Conservation (phyloP, 53 echinoderm and acorn worm species). For the Paracentrotus lividus region DNA sequence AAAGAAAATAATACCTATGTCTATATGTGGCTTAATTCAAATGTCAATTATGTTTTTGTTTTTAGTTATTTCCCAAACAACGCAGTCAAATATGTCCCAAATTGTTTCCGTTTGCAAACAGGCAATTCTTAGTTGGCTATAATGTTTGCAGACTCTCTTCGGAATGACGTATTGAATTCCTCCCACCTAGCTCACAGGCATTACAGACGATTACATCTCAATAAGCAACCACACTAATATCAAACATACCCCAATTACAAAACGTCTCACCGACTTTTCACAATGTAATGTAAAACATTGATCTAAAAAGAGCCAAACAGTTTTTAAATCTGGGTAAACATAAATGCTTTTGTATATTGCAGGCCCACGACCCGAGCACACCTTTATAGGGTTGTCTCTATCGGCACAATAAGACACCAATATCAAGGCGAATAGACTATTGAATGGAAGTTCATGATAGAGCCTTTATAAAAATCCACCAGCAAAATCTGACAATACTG, state of each 20-base stretch:
- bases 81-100: not conserved
- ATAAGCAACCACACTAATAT: conserved; percentile 5
- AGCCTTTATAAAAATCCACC: not conserved
- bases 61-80: not conserved
- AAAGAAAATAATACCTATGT: conserved; percentile 1
- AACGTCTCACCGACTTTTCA: conserved; percentile 6
- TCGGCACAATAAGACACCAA: not conserved
- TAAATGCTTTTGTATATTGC: not conserved
- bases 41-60: not conserved
- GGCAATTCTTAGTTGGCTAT: not conserved
- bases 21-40: not conserved
- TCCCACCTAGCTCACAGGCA: conserved; percentile 1
- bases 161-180: not conserved
- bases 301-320: conserved; percentile 25
- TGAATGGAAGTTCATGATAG: not conserved
- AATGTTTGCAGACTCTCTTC: conserved; percentile 22
- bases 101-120: conserved; percentile 4
- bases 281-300: conserved; percentile 1
- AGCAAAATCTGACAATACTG: not conserved
- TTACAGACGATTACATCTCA: conserved; percentile 20
- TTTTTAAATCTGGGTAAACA: not conserved
- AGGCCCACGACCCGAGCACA: not conserved
- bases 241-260: conserved; percentile 19
- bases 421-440: not conserved
- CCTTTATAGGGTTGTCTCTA: not conserved